Evolutionary conservation across 2,113 vertebrate genomes (phyloP).

Genomic region (Phaethornis superciliosus): DNA sequence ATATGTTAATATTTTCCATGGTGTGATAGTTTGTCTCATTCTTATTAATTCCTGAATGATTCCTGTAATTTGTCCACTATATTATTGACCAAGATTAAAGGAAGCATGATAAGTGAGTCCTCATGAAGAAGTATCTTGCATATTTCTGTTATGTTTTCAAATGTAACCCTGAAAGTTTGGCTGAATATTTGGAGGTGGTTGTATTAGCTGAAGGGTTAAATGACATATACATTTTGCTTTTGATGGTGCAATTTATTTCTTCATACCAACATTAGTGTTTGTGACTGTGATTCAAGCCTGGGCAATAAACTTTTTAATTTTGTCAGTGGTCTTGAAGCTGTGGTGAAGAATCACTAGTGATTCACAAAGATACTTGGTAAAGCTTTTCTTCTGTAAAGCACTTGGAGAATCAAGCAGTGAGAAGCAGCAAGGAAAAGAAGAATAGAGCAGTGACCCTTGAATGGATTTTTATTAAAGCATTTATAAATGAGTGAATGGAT

Average conservation of each 20-base stretch:
- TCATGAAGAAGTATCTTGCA: background rate
- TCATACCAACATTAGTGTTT: background rate
- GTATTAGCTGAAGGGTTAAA: background rate
- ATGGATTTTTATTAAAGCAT: background rate
- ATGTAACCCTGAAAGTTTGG: background rate
- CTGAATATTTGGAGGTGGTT: background rate
- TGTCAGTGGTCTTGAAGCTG: background rate
- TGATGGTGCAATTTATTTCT: background rate
- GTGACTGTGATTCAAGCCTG: background rate
- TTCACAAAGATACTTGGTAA: background rate
- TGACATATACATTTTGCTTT: background rate
- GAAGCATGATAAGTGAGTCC: background rate
- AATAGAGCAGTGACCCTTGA: background rate
- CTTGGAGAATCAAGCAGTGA: background rate
- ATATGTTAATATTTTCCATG: background rate
- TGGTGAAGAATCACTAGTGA: background rate
- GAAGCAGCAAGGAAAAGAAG: background rate
- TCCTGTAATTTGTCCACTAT: background rate
- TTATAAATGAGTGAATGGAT: background rate
- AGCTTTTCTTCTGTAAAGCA: background rate
- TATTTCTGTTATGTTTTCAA: background rate
- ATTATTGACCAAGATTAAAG: background rate
- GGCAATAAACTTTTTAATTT: background rate
- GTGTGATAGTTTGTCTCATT: background rate
- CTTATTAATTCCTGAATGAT: background rate